Percentiles rank a stretch among this genome's conserved stretches.
Conservation (phyloP, 2,797 vertebrate genomes). For the Nyctibius grandis region DNA sequence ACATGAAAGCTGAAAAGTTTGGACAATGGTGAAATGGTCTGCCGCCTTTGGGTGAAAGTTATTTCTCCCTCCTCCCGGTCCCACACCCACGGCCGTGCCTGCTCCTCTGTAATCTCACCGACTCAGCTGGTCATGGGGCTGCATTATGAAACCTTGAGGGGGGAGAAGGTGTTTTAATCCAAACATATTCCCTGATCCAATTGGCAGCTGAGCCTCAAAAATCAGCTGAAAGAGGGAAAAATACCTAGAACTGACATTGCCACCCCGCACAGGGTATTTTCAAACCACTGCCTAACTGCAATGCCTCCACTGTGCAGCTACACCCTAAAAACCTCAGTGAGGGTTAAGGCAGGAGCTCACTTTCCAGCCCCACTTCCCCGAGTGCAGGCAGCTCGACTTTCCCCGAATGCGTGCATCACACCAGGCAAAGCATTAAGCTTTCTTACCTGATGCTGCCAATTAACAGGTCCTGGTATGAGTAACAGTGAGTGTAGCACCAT, state of each 20-base stretch:
- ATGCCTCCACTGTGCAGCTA: neutral
- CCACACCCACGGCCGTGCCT: neutral
- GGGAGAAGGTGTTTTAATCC: neutral
- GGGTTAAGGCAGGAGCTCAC: neutral
- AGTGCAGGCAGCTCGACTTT: neutral
- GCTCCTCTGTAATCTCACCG: neutral
- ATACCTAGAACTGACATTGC: neutral
- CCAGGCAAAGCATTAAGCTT: neutral
- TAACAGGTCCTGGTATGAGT: neutral
- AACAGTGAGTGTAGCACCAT: accelerated
- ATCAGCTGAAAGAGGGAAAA: neutral
- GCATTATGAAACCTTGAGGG: neutral
- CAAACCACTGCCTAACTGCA: neutral
- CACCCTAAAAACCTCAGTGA: neutral
- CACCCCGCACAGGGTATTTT: neutral
- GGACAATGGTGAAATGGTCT: neutral
- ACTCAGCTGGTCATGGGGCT: neutral
- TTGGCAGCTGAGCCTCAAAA: neutral
- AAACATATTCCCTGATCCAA: neutral
- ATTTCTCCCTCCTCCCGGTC: neutral
- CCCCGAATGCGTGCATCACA: accelerated
- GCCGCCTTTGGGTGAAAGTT: neutral
- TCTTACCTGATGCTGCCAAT: neutral
- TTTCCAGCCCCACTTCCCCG: neutral
- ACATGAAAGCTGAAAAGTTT: neutral